A percentile compares a stretch with the other conserved stretches of the same genome.
Evolutionary conservation across 2,888 invertebrate genomes (phyloP).

Genomic region (Hemaris fuciformis): DNA sequence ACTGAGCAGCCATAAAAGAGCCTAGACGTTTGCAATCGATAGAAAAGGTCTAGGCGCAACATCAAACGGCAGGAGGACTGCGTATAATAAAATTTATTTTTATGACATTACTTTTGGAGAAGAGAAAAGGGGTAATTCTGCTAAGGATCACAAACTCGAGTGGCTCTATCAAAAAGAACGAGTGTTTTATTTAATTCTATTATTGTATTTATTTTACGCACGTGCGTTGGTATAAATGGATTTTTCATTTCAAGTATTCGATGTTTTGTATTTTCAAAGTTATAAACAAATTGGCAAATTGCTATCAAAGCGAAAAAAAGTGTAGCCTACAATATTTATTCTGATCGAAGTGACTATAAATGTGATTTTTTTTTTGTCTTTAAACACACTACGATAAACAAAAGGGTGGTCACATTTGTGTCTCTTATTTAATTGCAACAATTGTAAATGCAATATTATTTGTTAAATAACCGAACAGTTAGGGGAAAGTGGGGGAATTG

Average conservation of each 20-base stretch:
- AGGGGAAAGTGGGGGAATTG: no score
- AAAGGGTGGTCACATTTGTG: no score
- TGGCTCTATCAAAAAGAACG: background rate
- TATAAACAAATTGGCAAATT: background rate
- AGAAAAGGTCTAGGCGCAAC: conserved; percentile 24
- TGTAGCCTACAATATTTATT: no score
- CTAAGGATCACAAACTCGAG: background rate
- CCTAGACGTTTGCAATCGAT: conserved; percentile 38
- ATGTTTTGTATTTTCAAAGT: background rate
- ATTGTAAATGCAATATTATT: no score
- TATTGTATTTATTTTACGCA: background rate
- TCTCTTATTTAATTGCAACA: no score
- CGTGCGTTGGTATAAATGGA: background rate
- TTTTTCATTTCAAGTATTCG: background rate
- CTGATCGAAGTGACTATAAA: no score
- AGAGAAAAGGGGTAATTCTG: background rate
- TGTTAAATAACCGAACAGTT: no score
- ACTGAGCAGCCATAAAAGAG: conserved; percentile 37
- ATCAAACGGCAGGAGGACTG: conserved; percentile 31
- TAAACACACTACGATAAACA: no score
- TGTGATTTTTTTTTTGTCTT: no score
- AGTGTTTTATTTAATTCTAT: background rate
- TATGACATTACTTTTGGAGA: conserved; percentile 7
- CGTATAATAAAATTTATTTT: conserved; percentile 21
- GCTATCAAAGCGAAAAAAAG: no score